Percentiles rank a stretch among this genome's conserved stretches.
phyloP scores from a whole-genome alignment of 1,140 invertebrate genomes.

The Maconellicoccus hirsutus region DNA sequence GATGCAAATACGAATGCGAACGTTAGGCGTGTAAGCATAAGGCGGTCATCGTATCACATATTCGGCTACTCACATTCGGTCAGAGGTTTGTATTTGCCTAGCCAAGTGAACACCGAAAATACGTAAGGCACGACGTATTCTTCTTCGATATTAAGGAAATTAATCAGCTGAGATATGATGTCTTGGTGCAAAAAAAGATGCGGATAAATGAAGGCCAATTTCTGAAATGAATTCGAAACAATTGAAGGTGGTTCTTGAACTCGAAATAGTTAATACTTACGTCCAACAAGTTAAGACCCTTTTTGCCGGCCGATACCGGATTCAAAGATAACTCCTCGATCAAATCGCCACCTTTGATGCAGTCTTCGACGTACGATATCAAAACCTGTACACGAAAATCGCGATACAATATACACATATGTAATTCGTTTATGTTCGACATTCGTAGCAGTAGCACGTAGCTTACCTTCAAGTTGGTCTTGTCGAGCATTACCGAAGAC shows the following conservation, averaged over 20 bases:
- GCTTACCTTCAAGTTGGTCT: constrained; percentile 60
- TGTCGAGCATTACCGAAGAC: constrained; percentile 91
- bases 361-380: constrained; percentile 57
- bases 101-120: constrained; percentile 70
- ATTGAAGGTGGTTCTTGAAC: neutral
- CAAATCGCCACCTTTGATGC: constrained; percentile 51
- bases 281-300: constrained; percentile 66
- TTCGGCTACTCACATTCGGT: constrained; percentile 43
- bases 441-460: too few relatives aligned
- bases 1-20: too few relatives aligned
- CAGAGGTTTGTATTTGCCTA: constrained; percentile 72
- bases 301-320: constrained; percentile 64
- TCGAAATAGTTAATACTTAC: constrained; percentile 34
- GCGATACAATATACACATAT: too few relatives aligned
- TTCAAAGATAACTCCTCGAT: constrained; percentile 65
- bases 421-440: too few relatives aligned
- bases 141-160: constrained; percentile 65
- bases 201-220: constrained; percentile 81
- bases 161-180: constrained; percentile 64
- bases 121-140: constrained; percentile 71
- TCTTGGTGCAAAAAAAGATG: constrained; percentile 80
- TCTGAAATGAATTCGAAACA: constrained; percentile 36
- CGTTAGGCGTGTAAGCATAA: too few relatives aligned
- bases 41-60: too few relatives aligned
- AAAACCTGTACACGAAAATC: constrained; percentile 45